Conservation (phyloP, 2,888 invertebrate genomes). For the Acanthosoma haemorrhoidale region DNA sequence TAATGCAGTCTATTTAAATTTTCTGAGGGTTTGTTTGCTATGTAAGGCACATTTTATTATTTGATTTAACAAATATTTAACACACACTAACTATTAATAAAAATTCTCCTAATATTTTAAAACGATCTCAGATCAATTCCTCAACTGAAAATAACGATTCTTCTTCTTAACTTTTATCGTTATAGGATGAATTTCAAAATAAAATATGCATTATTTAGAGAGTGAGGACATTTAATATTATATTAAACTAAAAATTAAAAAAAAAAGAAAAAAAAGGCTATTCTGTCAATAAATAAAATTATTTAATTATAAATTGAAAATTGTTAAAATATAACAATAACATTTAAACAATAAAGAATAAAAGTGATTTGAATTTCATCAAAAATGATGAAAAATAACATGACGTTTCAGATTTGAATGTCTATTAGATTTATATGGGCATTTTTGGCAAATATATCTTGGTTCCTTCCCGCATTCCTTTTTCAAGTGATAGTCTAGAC, state of each 20-base stretch:
- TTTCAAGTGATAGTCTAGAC: neutral
- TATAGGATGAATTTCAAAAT: too few species aligned
- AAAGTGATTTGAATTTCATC: neutral
- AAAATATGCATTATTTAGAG: too few species aligned
- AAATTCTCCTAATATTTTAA: too few species aligned
- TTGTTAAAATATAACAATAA: neutral
- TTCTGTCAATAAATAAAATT: neutral
- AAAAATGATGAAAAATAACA: neutral
- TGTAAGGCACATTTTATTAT: too few species aligned
- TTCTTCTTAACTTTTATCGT: too few species aligned
- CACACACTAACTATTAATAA: too few species aligned
- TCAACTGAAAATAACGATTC: too few species aligned
- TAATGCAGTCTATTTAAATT: too few species aligned
- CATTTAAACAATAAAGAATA: neutral
- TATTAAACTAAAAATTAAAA: neutral
- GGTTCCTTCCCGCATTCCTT: constrained; percentile 17
- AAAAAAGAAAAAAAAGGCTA: neutral
- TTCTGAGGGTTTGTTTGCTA: too few species aligned
- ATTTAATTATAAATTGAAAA: neutral
- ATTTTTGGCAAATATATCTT: neutral
- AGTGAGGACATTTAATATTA: neutral
- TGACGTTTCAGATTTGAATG: neutral
- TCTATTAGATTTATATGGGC: constrained; percentile 10
- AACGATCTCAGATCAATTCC: too few species aligned
- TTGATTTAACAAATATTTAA: too few species aligned